Percentiles rank a stretch among this genome's conserved stretches.
Evolutionary conservation across 2,888 invertebrate genomes (phyloP).

Genomic region (Caenorhabditis doughertyi): DNA sequence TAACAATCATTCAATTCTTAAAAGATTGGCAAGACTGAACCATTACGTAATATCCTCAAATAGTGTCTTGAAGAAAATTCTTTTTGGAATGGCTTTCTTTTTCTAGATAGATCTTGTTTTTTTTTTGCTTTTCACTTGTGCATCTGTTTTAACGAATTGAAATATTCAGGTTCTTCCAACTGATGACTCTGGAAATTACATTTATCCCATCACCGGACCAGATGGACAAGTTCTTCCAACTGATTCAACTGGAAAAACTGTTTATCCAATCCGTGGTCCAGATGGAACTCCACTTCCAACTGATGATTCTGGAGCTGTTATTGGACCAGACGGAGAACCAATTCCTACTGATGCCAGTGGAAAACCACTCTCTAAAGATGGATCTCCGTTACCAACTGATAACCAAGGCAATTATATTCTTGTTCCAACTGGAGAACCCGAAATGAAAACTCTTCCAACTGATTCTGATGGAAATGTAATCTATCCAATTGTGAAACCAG

Average conservation of each 20-base stretch:
- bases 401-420: constrained; percentile 56
- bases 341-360: constrained; percentile 58
- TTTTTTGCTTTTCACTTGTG: too few species aligned
- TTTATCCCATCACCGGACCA: constrained; percentile 23
- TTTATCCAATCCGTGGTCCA: constrained; percentile 45
- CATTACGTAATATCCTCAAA: too few species aligned
- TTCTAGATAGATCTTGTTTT: too few species aligned
- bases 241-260: constrained; percentile 40
- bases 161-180: constrained; percentile 29
- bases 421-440: constrained; percentile 28
- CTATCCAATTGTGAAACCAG: constrained; percentile 46
- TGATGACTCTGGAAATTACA: constrained; percentile 41
- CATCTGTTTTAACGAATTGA: constrained; percentile 1
- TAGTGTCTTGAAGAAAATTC: too few species aligned
- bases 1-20: neutral
- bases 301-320: constrained; percentile 63
- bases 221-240: constrained; percentile 51
- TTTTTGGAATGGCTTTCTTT: too few species aligned
- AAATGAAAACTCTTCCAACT: constrained; percentile 42
- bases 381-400: constrained; percentile 63
- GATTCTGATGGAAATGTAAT: constrained; percentile 60
- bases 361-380: constrained; percentile 61
- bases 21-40: too few species aligned
- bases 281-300: constrained; percentile 64
- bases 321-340: constrained; percentile 39